Percentiles rank a stretch among this genome's conserved stretches.
phyloP scores from a whole-genome alignment of 2,113 vertebrate genomes.

The Gopherus evgoodei region DNA sequence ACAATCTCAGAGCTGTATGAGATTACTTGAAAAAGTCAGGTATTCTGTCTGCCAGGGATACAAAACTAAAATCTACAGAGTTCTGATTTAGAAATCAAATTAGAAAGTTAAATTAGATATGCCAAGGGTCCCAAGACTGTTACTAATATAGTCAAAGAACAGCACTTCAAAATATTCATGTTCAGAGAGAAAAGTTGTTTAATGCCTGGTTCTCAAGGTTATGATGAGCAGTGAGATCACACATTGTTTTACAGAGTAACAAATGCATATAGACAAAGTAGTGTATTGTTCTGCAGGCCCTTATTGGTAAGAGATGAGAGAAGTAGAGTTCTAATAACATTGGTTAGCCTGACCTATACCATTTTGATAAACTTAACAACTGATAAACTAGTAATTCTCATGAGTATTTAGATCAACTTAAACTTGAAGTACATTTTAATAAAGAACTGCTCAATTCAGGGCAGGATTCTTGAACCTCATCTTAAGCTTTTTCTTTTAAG shows the following conservation, averaged over 20 bases:
- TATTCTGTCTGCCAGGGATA: background rate
- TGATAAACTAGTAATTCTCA: background rate
- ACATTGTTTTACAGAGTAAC: background rate
- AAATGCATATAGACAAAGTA: background rate
- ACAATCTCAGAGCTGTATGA: no score
- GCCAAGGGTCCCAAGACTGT: background rate
- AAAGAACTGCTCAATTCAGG: background rate
- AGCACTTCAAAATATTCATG: background rate
- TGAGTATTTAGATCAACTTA: background rate
- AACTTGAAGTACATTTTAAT: background rate
- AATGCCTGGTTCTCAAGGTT: background rate
- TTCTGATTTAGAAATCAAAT: background rate
- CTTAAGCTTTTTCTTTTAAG: background rate
- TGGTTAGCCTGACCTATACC: background rate
- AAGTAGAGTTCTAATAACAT: background rate
- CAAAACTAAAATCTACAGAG: background rate
- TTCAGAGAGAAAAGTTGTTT: background rate
- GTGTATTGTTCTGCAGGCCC: background rate
- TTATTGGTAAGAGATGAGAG: background rate
- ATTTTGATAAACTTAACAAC: background rate
- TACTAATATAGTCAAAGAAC: background rate
- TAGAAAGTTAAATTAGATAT: accelerated
- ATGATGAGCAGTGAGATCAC: background rate
- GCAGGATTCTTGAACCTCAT: background rate
- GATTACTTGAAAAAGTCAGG: background rate